phyloP scores from a whole-genome alignment of 2,113 vertebrate species.

The Corythornis cristatus region DNA sequence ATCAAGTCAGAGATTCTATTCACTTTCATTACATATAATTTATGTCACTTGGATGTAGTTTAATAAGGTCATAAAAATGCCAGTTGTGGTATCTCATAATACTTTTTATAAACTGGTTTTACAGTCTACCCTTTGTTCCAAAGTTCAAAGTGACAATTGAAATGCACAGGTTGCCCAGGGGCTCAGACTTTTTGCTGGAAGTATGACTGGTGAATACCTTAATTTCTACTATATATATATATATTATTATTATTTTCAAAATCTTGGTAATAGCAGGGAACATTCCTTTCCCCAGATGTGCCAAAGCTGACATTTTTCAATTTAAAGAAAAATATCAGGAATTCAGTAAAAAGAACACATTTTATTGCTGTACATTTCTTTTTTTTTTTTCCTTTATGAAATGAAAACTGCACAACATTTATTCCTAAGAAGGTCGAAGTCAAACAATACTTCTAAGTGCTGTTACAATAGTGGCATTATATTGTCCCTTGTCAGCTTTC shows the following conservation, averaged over 20 bases:
- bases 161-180: constrained; percentile 77
- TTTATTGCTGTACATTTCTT: constrained; percentile 56
- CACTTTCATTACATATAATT: constrained; percentile 85
- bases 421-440: constrained; percentile 62
- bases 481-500: constrained; percentile 77
- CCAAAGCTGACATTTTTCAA: constrained; percentile 72
- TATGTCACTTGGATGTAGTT: constrained; percentile 85
- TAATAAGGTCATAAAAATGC: constrained; percentile 87
- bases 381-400: constrained; percentile 6
- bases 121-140: constrained; percentile 85
- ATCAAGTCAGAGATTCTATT: constrained; percentile 80
- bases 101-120: constrained; percentile 87
- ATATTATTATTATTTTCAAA: constrained; percentile 35
- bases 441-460: constrained; percentile 73
- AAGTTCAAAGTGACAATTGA: constrained; percentile 87
- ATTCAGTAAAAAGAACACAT: constrained; percentile 58
- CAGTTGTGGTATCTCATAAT: constrained; percentile 87
- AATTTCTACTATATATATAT: constrained; percentile 63
- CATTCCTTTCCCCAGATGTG: constrained; percentile 68
- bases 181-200: constrained; percentile 69
- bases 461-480: constrained; percentile 79
- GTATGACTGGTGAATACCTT: constrained; percentile 64
- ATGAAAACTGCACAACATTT: constrained; percentile 73
- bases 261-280: constrained; percentile 67
- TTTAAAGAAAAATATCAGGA: constrained; percentile 62